phyloP scores from a whole-genome alignment of 1,140 invertebrate species.

The Samia ricini region DNA sequence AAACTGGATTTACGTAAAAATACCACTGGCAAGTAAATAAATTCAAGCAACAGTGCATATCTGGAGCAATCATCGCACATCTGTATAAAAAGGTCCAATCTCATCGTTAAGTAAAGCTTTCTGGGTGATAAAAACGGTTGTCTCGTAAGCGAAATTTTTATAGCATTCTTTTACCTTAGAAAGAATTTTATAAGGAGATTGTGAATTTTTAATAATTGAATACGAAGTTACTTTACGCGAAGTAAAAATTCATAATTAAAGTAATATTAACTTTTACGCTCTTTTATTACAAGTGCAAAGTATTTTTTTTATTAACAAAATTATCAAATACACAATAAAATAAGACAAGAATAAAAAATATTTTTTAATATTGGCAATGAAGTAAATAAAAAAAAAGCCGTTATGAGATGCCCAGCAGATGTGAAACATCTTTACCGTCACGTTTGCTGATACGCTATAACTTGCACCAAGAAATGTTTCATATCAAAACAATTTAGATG shows the following conservation, averaged over 20 bases:
- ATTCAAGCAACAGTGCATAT: background rate
- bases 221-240: background rate
- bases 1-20: background rate
- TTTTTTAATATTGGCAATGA: too few relatives aligned
- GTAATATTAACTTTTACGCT: too few relatives aligned
- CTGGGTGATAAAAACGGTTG: background rate
- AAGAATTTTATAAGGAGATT: background rate
- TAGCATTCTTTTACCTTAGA: constrained; percentile 14
- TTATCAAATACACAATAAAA: too few relatives aligned
- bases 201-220: background rate
- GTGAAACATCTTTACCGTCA: too few relatives aligned
- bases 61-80: background rate
- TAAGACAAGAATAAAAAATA: too few relatives aligned
- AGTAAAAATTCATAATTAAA: background rate
- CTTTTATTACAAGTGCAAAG: too few relatives aligned
- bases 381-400: too few relatives aligned
- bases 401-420: too few relatives aligned
- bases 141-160: constrained; percentile 25
- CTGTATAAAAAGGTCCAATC: constrained; percentile 25
- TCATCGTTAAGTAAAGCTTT: constrained; percentile 21
- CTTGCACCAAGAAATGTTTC: too few relatives aligned
- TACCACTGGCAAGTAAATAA: background rate
- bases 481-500: too few relatives aligned
- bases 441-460: too few relatives aligned
- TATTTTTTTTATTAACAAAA: too few relatives aligned